Base-by-base conservation (phyloP, 1,140 invertebrate genomes). In the Lordiphosa stackelbergi region DNA sequence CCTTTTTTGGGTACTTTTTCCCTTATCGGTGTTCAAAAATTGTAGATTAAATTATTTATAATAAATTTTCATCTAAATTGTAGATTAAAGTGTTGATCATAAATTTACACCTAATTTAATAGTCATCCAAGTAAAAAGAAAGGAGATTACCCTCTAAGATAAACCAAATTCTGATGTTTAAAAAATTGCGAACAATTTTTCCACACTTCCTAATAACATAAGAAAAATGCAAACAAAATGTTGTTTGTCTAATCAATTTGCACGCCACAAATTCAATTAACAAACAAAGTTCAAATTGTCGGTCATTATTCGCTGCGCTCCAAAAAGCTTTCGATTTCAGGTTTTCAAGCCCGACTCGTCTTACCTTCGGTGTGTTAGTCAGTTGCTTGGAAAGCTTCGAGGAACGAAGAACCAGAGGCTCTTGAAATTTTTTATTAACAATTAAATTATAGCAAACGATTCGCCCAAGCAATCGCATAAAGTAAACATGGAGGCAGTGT, bases 211-310 rank as follows among this genome's bases (percentile, higher is more conserved):
- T 19, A 22, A 8, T 2, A 22, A 19, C 11, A 40, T 11, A 19
- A 13, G 38, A 41, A 19, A 41, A 41, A 11, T 8, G 5, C 12
- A 3, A 12, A 12, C 12, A 13, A 41, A 8, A 41, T 1, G 7
- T 10, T 28, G 31, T 45, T 28, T 45, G 19, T 13, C 22, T 13
- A 45, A 45, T 24, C 24, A 45, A 45, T 45, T 45, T 31, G 42
- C 42, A 1, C 24, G 11, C 28, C 28, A 28, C 42, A 28, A 45
- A 45, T 45, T 45, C 11, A 45, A 45, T 45, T 45, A 45, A 45
- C 22, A 31, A 45, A 31, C 10, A 31, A 45, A 12, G 6, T 28
- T 12, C 10, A 31, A 45, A 8, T 45, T 24, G 10, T 31, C 3
- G 28, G n/a, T n/a, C 42, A 8, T 31, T 5, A 31, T 31, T 31